phyloP scores from a whole-genome alignment of 2,113 vertebrate species.

The Myotis brandtii region DNA sequence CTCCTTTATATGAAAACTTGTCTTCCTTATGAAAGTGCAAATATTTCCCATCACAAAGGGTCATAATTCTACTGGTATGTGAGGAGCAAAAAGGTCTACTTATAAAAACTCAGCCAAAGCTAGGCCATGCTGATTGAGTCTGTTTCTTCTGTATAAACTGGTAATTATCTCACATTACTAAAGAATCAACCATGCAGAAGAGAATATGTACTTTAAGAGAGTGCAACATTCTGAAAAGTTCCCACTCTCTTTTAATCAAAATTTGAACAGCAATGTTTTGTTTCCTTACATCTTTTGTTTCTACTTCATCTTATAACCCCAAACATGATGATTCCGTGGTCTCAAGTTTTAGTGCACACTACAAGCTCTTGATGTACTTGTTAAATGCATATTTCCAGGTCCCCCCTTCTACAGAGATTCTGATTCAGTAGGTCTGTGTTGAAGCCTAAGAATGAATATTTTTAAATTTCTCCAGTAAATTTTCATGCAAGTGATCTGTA shows the following conservation, averaged over 20 bases:
- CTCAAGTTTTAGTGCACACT: background rate
- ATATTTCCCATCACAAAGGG: slow-evolving; percentile 82
- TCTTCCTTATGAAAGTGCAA: slow-evolving; percentile 78
- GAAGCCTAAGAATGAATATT: background rate
- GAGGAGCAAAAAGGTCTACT: slow-evolving; percentile 77
- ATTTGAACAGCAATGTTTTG: background rate
- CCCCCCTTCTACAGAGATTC: background rate
- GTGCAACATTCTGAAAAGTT: background rate
- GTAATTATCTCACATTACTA: slow-evolving; percentile 69
- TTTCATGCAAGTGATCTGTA: background rate
- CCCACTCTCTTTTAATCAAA: background rate
- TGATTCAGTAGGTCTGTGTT: background rate
- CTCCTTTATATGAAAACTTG: slow-evolving; percentile 76
- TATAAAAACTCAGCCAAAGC: slow-evolving; percentile 84
- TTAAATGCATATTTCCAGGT: background rate
- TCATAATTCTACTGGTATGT: slow-evolving; percentile 81
- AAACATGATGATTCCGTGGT: background rate
- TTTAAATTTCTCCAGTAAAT: background rate
- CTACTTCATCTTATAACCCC: background rate
- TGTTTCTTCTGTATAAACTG: slow-evolving; percentile 75
- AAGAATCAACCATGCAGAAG: slow-evolving; percentile 71
- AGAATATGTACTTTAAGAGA: slow-evolving; percentile 59
- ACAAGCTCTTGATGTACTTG: background rate
- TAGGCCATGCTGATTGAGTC: slow-evolving; percentile 72
- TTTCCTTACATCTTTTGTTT: background rate